A percentile compares a stretch with the other conserved stretches of the same genome.
phyloP scores from a whole-genome alignment of 2,113 vertebrate species.

The Syngnathus scovelli region DNA sequence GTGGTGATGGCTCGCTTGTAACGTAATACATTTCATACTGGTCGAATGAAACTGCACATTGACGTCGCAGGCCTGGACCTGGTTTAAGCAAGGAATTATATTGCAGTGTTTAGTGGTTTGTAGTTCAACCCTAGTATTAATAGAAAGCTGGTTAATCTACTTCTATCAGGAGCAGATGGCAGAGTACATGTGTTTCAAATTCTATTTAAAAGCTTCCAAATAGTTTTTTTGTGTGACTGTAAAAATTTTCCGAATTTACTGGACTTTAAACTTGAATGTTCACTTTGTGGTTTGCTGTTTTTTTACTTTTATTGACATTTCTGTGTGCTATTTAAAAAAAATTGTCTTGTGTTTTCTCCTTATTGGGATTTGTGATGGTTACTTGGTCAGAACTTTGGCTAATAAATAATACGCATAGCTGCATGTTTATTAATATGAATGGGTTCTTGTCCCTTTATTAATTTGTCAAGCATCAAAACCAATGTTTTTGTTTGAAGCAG shows the following conservation, averaged over 20 bases:
- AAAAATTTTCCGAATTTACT: slow-evolving; percentile 16
- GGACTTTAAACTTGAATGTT: slow-evolving; percentile 12
- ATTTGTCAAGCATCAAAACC: background rate
- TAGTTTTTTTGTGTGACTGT: slow-evolving; percentile 5
- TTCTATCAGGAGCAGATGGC: slow-evolving; percentile 64
- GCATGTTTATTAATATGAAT: background rate
- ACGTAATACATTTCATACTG: background rate
- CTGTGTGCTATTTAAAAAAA: background rate
- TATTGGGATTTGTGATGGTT: background rate
- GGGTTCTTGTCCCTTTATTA: background rate
- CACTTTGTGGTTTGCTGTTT: background rate
- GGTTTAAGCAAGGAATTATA: slow-evolving; percentile 54
- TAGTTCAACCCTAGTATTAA: slow-evolving; percentile 62
- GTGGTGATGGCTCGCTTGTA: slow-evolving; percentile 13
- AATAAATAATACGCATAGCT: no score
- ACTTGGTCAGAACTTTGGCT: background rate
- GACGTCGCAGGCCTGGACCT: slow-evolving; percentile 41
- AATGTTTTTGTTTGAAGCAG: background rate
- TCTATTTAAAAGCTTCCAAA: slow-evolving; percentile 37
- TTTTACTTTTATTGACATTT: background rate
- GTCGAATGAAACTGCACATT: background rate
- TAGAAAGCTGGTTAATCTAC: slow-evolving; percentile 54
- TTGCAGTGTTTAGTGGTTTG: slow-evolving; percentile 43
- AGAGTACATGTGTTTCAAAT: slow-evolving; percentile 28
- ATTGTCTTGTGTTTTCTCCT: background rate